Conservation (phyloP, 1,140 invertebrate species). For the Heliconius nattereri region DNA sequence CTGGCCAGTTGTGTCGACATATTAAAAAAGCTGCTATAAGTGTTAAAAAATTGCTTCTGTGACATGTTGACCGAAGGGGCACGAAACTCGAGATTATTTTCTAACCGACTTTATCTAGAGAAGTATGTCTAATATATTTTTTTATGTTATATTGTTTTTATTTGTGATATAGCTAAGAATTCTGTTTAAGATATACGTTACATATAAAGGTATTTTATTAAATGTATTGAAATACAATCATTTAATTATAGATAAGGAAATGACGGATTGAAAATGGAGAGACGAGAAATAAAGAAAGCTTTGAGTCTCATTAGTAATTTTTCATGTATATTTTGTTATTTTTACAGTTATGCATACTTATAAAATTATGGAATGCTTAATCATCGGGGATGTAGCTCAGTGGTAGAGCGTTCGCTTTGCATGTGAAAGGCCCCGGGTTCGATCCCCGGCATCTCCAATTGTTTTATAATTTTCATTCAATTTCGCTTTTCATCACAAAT, state of each 20-base stretch:
- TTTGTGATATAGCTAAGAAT: too few species aligned
- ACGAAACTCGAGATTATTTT: constrained; percentile 15
- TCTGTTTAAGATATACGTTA: too few species aligned
- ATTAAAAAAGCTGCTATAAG: constrained; percentile 71
- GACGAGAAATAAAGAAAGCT: background rate
- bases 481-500: too few species aligned
- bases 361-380: background rate
- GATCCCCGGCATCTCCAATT: constrained; percentile 51
- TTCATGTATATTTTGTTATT: background rate
- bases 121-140: background rate
- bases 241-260: too few species aligned
- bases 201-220: too few species aligned
- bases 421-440: constrained; percentile 77
- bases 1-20: constrained; percentile 53
- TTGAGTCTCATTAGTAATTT: too few species aligned
- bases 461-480: constrained; percentile 18
- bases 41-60: constrained; percentile 62
- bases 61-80: constrained; percentile 50
- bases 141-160: too few species aligned
- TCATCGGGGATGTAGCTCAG: constrained; percentile 75
- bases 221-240: too few species aligned
- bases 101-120: background rate
- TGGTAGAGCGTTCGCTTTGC: constrained; percentile 96
- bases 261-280: background rate
- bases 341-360: background rate